These are phyloP conservation scores for Helicoverpa assulta DNA, from an alignment of 2,888 invertebrate species.

Conservation along the genomic window DNA sequence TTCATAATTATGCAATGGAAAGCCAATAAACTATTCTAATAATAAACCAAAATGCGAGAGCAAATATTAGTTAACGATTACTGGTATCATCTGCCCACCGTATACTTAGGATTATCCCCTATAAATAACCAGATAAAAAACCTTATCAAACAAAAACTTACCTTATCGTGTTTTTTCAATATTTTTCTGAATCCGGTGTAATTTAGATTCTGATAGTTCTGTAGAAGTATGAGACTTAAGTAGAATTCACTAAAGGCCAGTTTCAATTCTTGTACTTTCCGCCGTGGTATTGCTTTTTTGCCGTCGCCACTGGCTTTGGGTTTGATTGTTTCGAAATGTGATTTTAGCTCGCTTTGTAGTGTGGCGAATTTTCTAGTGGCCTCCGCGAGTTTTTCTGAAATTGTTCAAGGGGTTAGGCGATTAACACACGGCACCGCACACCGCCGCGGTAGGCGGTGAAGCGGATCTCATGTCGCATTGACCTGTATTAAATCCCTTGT, in stretches of 20 bases:
- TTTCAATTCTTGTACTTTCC: conserved; percentile 97
- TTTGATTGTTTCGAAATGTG: conserved; percentile 90
- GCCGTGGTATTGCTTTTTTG: conserved; percentile 91
- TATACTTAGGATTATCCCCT: conserved; percentile 43
- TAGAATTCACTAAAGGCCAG: conserved; percentile 99
- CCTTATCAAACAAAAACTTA: conserved; percentile 75
- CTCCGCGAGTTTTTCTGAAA: conserved; percentile 95
- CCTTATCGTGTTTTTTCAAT: conserved; percentile 99
- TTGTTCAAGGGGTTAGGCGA: conserved; percentile 5
- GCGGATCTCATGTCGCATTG: too few species aligned
- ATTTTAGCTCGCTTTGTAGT: conserved; percentile 95
- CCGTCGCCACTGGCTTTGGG: conserved; percentile 83
- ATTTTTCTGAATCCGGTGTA: conserved; percentile 99
- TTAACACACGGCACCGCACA: too few species aligned
- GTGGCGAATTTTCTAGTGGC: conserved; percentile 98
- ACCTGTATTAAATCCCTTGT: too few species aligned
- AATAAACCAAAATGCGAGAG: neutral
- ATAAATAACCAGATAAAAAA: conserved; percentile 51
- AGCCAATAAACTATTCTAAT: neutral
- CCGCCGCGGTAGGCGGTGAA: too few species aligned
- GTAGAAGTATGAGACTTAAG: conserved; percentile 97
- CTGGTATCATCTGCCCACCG: conserved; percentile 34
- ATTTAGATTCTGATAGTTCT: conserved; percentile 99
- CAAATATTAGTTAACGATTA: conserved; percentile 41
- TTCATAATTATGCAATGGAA: too few species aligned